These are phyloP conservation scores for Drosophila colorata DNA, from an alignment of 2,888 invertebrate species.

Conservation along the genomic window DNA sequence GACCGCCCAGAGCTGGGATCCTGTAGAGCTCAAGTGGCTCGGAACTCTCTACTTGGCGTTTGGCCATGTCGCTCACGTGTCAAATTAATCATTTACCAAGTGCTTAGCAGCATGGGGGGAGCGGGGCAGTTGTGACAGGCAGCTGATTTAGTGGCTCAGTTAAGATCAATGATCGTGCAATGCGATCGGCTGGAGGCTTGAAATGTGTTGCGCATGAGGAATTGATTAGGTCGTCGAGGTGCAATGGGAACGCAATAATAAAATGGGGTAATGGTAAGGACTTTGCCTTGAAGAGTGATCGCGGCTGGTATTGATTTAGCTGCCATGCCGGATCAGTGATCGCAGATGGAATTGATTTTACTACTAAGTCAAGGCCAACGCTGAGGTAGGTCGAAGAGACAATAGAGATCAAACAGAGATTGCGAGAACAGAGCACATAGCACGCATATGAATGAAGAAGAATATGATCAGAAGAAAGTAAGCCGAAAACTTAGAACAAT, in stretches of 20 bases:
- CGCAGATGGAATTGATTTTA: slow-evolving; percentile 38
- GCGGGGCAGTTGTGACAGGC: slow-evolving; percentile 53
- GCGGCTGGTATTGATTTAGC: slow-evolving; percentile 45
- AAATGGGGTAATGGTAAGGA: slow-evolving; percentile 2
- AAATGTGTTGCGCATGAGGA: slow-evolving; percentile 31
- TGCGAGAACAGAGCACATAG: background rate
- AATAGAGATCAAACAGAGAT: background rate
- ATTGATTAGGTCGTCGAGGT: slow-evolving; percentile 45
- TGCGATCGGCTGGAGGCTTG: slow-evolving; percentile 21
- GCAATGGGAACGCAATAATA: slow-evolving; percentile 11
- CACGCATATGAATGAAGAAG: slow-evolving; percentile 23
- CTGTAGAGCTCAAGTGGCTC: slow-evolving; percentile 49
- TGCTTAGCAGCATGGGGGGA: slow-evolving; percentile 11
- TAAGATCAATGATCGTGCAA: slow-evolving; percentile 53
- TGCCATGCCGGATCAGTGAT: slow-evolving; percentile 1
- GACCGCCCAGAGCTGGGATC: slow-evolving; percentile 64
- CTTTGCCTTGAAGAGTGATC: slow-evolving; percentile 6
- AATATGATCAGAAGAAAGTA: background rate
- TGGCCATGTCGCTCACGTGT: slow-evolving; percentile 74
- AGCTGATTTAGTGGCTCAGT: slow-evolving; percentile 67
- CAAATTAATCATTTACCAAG: slow-evolving; percentile 72
- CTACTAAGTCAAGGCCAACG: slow-evolving; percentile 3
- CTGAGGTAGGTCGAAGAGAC: slow-evolving; percentile 33
- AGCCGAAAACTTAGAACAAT: background rate
- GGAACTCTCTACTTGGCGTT: slow-evolving; percentile 29